phyloP scores from a whole-genome alignment of 2,797 vertebrate species.

The Urosaurus nigricauda region DNA sequence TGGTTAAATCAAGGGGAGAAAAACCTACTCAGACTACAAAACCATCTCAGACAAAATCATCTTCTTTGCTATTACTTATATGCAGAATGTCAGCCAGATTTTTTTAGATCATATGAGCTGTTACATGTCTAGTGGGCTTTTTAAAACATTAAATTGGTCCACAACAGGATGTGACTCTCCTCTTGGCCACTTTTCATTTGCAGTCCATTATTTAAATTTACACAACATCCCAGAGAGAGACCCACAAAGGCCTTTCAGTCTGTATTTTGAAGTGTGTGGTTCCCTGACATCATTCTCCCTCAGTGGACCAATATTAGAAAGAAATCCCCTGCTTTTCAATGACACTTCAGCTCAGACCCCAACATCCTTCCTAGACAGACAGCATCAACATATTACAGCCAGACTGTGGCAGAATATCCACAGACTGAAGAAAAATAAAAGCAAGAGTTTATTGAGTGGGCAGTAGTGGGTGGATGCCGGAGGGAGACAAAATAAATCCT shows the following conservation, averaged over 20 bases:
- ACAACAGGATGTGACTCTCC: not conserved
- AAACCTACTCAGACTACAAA: not conserved
- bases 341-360: conserved; percentile 23
- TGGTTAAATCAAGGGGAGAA: too few relatives aligned
- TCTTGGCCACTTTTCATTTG: conserved; percentile 16
- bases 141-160: conserved; percentile 18
- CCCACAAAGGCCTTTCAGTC: fast-evolving
- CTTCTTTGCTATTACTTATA: not conserved
- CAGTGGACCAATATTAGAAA: conserved; percentile 28
- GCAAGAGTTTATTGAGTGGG: conserved; percentile 1
- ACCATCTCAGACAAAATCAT: not conserved
- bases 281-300: not conserved
- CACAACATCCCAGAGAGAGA: conserved; percentile 10
- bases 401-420: conserved; percentile 4
- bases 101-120: not conserved
- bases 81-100: not conserved
- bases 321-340: conserved; percentile 22
- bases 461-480: not conserved
- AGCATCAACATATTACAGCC: conserved; percentile 17
- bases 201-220: conserved; percentile 30
- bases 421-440: conserved; percentile 44
- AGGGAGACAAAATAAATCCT: conserved; percentile 25
- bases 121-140: not conserved
- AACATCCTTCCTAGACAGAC: not conserved
- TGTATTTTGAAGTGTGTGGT: conserved; percentile 19